phyloP scores from a whole-genome alignment of 2,113 vertebrate genomes.

The Panthera leo region DNA sequence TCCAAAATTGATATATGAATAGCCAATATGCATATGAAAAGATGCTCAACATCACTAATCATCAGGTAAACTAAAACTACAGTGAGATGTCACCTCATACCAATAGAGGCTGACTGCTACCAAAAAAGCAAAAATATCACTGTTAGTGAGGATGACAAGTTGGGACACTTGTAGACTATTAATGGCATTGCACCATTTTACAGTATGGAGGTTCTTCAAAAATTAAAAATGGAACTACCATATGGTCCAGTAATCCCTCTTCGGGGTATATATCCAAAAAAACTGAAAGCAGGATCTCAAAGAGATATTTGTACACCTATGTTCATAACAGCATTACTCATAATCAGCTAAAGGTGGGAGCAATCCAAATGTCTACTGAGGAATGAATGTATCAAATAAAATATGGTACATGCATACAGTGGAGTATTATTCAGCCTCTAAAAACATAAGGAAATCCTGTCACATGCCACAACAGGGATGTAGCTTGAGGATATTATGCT shows the following conservation, averaged over 20 bases:
- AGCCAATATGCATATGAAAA: background rate
- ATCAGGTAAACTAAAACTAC: background rate
- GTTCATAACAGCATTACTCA: background rate
- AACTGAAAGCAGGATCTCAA: background rate
- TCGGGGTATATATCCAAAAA: background rate
- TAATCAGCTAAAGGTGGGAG: background rate
- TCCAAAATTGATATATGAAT: background rate
- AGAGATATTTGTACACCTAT: background rate
- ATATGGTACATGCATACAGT: background rate
- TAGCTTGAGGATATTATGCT: background rate
- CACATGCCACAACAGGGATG: background rate
- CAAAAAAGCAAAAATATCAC: background rate
- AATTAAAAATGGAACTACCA: background rate
- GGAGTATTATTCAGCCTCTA: background rate
- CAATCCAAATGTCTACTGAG: background rate
- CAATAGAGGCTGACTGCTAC: background rate
- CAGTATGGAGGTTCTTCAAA: background rate
- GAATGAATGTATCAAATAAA: background rate
- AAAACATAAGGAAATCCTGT: background rate
- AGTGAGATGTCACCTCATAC: background rate
- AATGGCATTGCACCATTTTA: background rate
- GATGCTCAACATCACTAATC: background rate
- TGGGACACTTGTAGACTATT: background rate
- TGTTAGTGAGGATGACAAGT: background rate
- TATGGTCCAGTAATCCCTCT: background rate